A percentile compares a stretch with the other conserved stretches of the same genome.
phyloP scores from a whole-genome alignment of 2,888 invertebrate species.

The Myopa tessellatipennis region DNA sequence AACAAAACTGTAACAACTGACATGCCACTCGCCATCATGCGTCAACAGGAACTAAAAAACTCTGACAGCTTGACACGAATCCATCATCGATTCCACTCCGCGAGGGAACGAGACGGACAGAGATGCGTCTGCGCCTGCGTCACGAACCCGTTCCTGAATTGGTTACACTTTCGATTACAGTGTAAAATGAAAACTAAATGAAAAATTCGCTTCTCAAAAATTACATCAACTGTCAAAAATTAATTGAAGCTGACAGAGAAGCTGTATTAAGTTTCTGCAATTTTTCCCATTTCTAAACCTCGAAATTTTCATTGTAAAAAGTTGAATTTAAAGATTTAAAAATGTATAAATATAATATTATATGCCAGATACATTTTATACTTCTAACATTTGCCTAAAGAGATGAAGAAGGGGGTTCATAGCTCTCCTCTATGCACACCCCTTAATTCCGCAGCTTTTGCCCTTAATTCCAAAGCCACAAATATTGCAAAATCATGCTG shows the following conservation, averaged over 20 bases:
- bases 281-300: too few species aligned
- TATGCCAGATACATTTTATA: too few species aligned
- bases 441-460: neutral
- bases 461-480: neutral
- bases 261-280: too few species aligned
- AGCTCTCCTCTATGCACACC: too few species aligned
- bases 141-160: slow-evolving; percentile 8
- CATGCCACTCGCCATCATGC: neutral
- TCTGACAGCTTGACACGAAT: slow-evolving; percentile 30
- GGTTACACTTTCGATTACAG: slow-evolving; percentile 16
- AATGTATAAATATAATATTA: too few species aligned
- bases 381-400: too few species aligned
- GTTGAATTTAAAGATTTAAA: too few species aligned
- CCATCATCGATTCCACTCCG: slow-evolving; percentile 12
- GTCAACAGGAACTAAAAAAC: neutral
- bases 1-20: neutral
- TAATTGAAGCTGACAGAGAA: too few species aligned
- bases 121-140: neutral
- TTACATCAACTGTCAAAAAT: neutral
- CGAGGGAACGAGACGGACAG: neutral
- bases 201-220: slow-evolving; percentile 4
- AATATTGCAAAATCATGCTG: neutral
- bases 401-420: too few species aligned
- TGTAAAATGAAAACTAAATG: slow-evolving; percentile 10
- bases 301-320: too few species aligned